Base-by-base conservation (phyloP, 2,888 invertebrate genomes). In the Nymphalis urticae region DNA sequence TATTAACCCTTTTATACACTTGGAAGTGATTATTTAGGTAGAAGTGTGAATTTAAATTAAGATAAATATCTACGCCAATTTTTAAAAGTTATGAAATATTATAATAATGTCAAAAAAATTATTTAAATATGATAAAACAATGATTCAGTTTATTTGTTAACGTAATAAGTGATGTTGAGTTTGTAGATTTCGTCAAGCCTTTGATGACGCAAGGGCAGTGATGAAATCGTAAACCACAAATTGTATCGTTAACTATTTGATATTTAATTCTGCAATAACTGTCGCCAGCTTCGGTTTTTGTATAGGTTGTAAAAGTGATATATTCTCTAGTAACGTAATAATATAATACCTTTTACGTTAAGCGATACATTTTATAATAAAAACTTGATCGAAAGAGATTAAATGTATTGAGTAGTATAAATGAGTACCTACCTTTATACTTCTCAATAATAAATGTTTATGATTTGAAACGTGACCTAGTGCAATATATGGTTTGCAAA, bases 391-490 rank as follows among this genome's bases (percentile, higher is more conserved):
- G 10, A 42, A 42, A 13, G 13, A 42, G 42, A 13, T 42, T 42
- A 4, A 4, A 42, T 13, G 3, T 42, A 13, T 13, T 42, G 13
- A 42, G 13, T 13, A 13, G 27, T 8, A 17, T 27, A 27, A 21
- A 50, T 62, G 48, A 27, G n/a, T 17, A 32, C n/a, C 2, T 21
- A 47, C 19, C 53, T 48, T 66, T 65, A 24, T 36, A 51, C 7
- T 17, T 60, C 63, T 61, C 32, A 61, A 19, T 32, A 24, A 42
- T 42, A 21, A 64, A 32, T 68, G 68, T 68, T 68, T 65, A 68
- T 56, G 65, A 68, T 62, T 62, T 48, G 48, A 71, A 71, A 81
- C 81, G 81, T 82, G 82, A 81, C 79, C 75, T 77, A 76, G 71
- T 65, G 54, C 72, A 78, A 77, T 75, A 73, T 61, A 73, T 65